Conservation (phyloP, 2,113 vertebrate species). For the Atlantisia rogersi region DNA sequence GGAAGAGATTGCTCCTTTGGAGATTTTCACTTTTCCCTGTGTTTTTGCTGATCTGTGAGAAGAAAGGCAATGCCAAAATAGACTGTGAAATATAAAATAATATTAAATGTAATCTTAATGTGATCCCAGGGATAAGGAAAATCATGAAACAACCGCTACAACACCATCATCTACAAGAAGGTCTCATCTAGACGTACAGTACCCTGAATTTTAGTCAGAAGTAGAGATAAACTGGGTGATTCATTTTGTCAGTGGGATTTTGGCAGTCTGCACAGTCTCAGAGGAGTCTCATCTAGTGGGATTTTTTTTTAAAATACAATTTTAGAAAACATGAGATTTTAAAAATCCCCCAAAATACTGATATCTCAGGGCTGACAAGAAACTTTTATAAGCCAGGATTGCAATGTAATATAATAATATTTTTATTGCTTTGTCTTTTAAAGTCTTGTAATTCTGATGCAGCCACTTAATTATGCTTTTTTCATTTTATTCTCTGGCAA, state of each 20-base stretch:
- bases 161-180: not conserved
- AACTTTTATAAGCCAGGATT: not conserved
- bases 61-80: not conserved
- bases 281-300: not conserved
- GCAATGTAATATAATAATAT: not conserved
- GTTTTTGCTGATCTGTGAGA: not conserved
- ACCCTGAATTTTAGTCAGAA: constrained; percentile 7
- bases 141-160: not conserved
- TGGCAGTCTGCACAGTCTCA: not conserved
- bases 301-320: not conserved
- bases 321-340: not conserved
- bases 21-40: not conserved
- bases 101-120: not conserved
- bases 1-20: not conserved
- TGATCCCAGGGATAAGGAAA: not conserved
- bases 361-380: not conserved
- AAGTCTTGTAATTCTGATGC: not conserved
- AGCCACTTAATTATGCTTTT: not conserved
- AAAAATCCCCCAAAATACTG: not conserved
- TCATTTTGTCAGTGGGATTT: not conserved
- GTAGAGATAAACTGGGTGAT: not conserved
- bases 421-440: not conserved
- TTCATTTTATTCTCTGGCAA: not conserved
- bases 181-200: not conserved
- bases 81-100: not conserved